These are phyloP conservation scores for Melanotus villosus DNA, from an alignment of 2,888 invertebrate genomes.

Conservation along the genomic window DNA sequence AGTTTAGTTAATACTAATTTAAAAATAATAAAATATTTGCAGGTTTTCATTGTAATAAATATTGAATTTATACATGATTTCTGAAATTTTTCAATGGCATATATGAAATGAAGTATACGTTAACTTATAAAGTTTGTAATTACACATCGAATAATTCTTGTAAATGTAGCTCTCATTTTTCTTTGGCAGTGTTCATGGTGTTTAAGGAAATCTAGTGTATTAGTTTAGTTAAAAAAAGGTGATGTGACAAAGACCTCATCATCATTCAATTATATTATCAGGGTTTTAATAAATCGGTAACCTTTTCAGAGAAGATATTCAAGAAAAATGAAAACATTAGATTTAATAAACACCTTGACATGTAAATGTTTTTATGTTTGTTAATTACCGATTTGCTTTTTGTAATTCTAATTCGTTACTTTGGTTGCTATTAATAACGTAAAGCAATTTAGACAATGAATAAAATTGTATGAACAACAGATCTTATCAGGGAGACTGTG, in stretches of 20 bases:
- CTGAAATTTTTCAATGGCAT: too few species aligned
- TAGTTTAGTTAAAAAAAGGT: not conserved
- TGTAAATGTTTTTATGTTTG: not conserved
- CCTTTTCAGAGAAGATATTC: not conserved
- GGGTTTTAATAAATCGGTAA: not conserved
- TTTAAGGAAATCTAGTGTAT: not conserved
- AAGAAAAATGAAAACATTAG: not conserved
- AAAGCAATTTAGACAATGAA: slow-evolving; percentile 41
- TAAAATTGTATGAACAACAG: slow-evolving; percentile 35
- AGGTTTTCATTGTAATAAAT: not conserved
- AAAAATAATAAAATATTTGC: not conserved
- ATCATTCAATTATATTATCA: too few species aligned
- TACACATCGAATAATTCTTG: slow-evolving; percentile 26
- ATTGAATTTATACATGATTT: slow-evolving; percentile 17
- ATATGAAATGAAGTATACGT: too few species aligned
- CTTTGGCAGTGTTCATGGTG: not conserved
- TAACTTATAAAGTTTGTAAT: slow-evolving; percentile 3
- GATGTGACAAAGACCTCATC: too few species aligned
- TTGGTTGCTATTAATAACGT: slow-evolving; percentile 29
- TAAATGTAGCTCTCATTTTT: slow-evolving; percentile 26
- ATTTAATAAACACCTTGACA: not conserved
- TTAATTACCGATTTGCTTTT: slow-evolving; percentile 19
- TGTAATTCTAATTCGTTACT: slow-evolving; percentile 9
- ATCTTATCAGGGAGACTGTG: slow-evolving; percentile 44
- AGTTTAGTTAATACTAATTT: slow-evolving; percentile 7